Evolutionary conservation across 2,888 invertebrate species (phyloP).

Genomic region (Eupithecia inturbata): DNA sequence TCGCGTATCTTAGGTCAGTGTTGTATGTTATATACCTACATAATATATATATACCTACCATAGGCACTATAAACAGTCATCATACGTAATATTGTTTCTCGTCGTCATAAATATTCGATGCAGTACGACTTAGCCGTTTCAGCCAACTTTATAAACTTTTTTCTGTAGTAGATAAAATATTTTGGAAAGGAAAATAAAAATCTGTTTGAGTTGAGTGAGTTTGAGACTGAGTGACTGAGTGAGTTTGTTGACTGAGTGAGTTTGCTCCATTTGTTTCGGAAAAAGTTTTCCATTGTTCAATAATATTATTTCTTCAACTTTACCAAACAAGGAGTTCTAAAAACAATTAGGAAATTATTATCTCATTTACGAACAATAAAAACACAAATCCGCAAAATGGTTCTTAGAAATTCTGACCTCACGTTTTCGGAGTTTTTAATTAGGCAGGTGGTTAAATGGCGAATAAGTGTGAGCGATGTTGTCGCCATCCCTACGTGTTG

Average conservation of each 20-base stretch:
- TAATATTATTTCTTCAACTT: neutral
- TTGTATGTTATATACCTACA: neutral
- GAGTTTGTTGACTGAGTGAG: no score
- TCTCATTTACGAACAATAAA: neutral
- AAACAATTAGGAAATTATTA: neutral
- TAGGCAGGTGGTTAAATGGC: neutral
- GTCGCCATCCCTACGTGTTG: conserved; percentile 13
- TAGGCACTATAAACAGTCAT: no score
- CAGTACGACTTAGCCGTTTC: no score
- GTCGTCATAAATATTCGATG: neutral
- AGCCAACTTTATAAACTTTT: no score
- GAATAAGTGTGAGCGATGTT: neutral
- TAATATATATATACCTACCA: no score
- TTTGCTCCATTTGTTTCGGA: neutral
- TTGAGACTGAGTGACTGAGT: no score
- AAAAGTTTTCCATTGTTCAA: neutral
- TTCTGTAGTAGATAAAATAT: no score
- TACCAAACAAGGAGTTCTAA: neutral
- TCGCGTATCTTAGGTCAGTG: conserved; percentile 12
- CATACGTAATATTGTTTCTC: neutral
- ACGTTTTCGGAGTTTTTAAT: neutral
- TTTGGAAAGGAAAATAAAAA: no score
- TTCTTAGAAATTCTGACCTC: neutral
- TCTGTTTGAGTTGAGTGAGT: no score
- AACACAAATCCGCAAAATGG: neutral